phyloP scores from a whole-genome alignment of 2,113 vertebrate genomes.

The Brachyistius frenatus region DNA sequence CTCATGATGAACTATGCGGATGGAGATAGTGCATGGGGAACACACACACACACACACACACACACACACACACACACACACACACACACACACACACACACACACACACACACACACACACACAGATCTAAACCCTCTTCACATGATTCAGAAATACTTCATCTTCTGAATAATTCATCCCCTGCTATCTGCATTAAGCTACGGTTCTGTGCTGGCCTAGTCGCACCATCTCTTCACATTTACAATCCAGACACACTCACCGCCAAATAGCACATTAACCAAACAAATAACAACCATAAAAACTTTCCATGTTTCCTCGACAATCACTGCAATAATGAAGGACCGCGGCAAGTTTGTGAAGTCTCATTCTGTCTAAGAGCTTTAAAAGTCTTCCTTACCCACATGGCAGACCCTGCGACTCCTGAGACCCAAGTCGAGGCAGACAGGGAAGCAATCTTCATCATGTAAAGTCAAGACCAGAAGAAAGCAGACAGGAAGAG shows the following conservation, averaged over 20 bases:
- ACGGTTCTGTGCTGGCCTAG: constrained; percentile 42
- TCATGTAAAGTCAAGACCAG: no score
- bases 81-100: constrained; percentile 3
- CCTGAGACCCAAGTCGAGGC: constrained; percentile 23
- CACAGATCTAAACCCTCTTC: constrained; percentile 55
- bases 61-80: background rate
- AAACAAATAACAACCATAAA: constrained; percentile 55
- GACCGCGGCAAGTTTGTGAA: constrained; percentile 19
- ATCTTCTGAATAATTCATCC: constrained; percentile 73
- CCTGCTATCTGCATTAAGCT: constrained; percentile 54
- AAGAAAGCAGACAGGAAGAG: no score
- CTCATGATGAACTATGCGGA: constrained; percentile 50
- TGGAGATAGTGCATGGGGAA: constrained; percentile 18
- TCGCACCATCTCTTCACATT: constrained; percentile 54
- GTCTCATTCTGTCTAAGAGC: constrained; percentile 22
- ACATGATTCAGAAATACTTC: constrained; percentile 67
- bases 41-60: constrained; percentile 3
- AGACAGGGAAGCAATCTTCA: no score
- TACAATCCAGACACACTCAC: constrained; percentile 43
- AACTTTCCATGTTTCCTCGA: constrained; percentile 16
- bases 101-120: background rate
- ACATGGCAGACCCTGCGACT: constrained; percentile 54
- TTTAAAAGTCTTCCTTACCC: constrained; percentile 58
- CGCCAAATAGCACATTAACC: constrained; percentile 51
- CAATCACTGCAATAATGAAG: constrained; percentile 24